phyloP scores from a whole-genome alignment of 2,888 invertebrate species.

The Quadroppia sp. region DNA sequence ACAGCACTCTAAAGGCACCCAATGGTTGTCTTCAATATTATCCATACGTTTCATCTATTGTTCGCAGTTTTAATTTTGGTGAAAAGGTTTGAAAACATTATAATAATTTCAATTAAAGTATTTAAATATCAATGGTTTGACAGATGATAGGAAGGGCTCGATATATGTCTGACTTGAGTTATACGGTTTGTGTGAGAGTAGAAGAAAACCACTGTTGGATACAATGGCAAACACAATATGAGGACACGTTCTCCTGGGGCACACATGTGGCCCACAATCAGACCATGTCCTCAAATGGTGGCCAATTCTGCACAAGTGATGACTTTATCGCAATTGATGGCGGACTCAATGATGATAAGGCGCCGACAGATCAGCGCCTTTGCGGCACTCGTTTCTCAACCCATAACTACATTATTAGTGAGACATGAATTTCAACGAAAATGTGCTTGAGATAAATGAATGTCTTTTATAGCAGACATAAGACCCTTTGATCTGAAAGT shows the following conservation, averaged over 20 bases:
- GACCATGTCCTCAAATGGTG: background rate
- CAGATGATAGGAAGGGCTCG: background rate
- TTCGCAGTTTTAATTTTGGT: conserved; percentile 35
- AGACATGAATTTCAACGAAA: background rate
- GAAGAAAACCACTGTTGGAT: conserved; percentile 24
- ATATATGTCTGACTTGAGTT: conserved; percentile 21
- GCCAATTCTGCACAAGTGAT: background rate
- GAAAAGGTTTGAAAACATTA: background rate
- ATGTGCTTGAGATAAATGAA: background rate
- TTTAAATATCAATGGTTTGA: background rate
- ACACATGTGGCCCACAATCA: background rate
- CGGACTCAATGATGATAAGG: background rate
- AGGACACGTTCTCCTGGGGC: background rate
- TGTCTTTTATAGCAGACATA: background rate
- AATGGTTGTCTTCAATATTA: conserved; percentile 34
- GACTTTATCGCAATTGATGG: conserved; percentile 2
- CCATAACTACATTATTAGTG: background rate
- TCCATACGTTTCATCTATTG: background rate
- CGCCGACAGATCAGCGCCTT: background rate
- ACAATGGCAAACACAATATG: background rate
- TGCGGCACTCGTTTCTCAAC: background rate
- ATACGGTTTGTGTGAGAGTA: background rate
- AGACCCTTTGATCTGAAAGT: conserved; percentile 15
- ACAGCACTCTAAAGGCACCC: conserved; percentile 7
- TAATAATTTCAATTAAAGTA: background rate